phyloP scores from a whole-genome alignment of 1,140 invertebrate species.

The Macrosteles quadrilineatus region DNA sequence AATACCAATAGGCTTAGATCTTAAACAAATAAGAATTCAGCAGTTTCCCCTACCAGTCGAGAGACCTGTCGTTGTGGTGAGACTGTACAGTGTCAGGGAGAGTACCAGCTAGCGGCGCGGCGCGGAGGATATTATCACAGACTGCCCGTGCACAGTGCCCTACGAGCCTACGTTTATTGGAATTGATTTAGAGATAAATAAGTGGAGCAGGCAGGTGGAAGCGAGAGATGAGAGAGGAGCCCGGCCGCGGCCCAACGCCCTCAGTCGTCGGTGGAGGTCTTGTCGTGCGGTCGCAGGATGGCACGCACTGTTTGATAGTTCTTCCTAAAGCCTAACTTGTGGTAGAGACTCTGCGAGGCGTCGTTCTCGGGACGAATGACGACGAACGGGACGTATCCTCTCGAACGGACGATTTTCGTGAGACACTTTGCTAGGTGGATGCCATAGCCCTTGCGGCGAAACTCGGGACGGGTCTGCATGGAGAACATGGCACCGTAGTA shows the following conservation, averaged over 20 bases:
- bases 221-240: slow-evolving; percentile 16
- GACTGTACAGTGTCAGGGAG: no score
- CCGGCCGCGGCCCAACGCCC: background rate
- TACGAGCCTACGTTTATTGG: slow-evolving; percentile 21
- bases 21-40: no score
- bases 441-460: slow-evolving; percentile 73
- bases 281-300: slow-evolving; percentile 62
- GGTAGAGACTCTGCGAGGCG: slow-evolving; percentile 75
- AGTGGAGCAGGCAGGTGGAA: slow-evolving; percentile 31
- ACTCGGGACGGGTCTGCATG: slow-evolving; percentile 83
- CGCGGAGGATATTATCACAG: background rate
- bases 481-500: slow-evolving; percentile 89
- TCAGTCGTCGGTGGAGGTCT: slow-evolving; percentile 20
- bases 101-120: no score
- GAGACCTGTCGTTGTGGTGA: no score
- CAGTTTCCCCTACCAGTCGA: no score
- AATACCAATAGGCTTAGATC: no score
- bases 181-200: slow-evolving; percentile 27
- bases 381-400: slow-evolving; percentile 79
- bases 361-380: slow-evolving; percentile 84
- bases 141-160: slow-evolving; percentile 12
- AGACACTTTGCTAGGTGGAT: slow-evolving; percentile 64
- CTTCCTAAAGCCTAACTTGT: slow-evolving; percentile 75
- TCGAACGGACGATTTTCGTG: slow-evolving; percentile 68
- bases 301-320: slow-evolving; percentile 74